Base-by-base conservation (phyloP, 1,140 invertebrate species). In the Cardiocondyla obscurior region DNA sequence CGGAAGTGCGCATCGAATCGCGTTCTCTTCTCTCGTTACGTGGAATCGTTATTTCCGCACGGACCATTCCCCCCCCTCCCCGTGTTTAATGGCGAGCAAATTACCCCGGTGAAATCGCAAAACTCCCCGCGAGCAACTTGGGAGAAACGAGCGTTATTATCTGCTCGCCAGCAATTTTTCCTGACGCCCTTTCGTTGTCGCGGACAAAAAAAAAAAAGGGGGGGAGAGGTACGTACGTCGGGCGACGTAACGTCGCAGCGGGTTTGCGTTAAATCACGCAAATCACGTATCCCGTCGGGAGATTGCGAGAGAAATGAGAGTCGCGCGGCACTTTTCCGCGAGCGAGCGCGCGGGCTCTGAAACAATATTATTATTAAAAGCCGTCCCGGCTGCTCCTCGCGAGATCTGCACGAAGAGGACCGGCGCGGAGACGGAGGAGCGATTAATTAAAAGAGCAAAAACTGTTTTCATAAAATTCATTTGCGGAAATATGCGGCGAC, bases 361-460 rank as follows among this genome's bases (percentile, higher is more conserved):
- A 88, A 87, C 82, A 88, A 88, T 88, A 88, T 88, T 88, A 87
- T 88, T 87, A 88, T 57, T 88, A 88, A 88, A 88, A 88, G 76
- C 85, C 86, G 76, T 49, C 44, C 36, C 77, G 81, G 39, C 46
- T 83, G 85, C 62, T 86, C 82, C 86, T 51, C 49, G 22, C 70
- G 28, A 44, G 16, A 51, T 39, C n/a, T 1, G n/a, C n/a, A 16
- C 36, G 58, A 42, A 65, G 58, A 69, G 25, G 51, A 70, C 60
- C 25, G 55, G 60, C 39, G 22, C 46, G 49, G 70, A 65, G 60
- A 89, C 86, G 84, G 85, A 91, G 85, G 88, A 90, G 87, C 91
- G 91, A 94, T 93, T 94, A 94, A 94, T 94, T 94, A 94, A 94
- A 94, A 93, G 93, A 93, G 90, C 92, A 93, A 94, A 94, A 94